Percentiles rank a stretch among this genome's conserved stretches.
These are phyloP conservation scores for Penaeus monodon DNA, from an alignment of 2,888 invertebrate genomes.

Conservation along the genomic window DNA sequence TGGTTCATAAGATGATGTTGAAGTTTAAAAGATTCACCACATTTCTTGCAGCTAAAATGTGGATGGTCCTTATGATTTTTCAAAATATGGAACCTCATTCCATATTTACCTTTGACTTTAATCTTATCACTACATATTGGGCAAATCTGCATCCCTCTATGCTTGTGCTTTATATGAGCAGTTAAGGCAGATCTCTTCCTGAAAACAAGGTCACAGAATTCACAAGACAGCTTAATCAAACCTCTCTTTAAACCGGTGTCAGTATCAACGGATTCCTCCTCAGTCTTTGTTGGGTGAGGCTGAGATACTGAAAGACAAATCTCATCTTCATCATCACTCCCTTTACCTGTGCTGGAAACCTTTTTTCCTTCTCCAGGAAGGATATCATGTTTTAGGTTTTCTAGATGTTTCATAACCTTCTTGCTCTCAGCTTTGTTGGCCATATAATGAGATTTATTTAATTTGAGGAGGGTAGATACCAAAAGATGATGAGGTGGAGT, in stretches of 20 bases:
- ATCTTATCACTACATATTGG: constrained; percentile 61
- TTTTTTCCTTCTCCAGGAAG: constrained; percentile 37
- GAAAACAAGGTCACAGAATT: constrained; percentile 54
- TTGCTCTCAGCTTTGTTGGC: constrained; percentile 47
- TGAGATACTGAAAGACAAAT: constrained; percentile 19
- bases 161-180: constrained; percentile 60
- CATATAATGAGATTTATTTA: constrained; percentile 40
- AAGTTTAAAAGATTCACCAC: constrained; percentile 59
- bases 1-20: constrained; percentile 63
- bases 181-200: constrained; percentile 57
- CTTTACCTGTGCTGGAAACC: constrained; percentile 3
- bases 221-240: constrained; percentile 48
- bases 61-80: constrained; percentile 58
- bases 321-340: background rate
- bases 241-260: constrained; percentile 10
- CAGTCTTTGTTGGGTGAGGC: constrained; percentile 17
- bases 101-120: constrained; percentile 56
- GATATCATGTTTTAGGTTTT: constrained; percentile 4
- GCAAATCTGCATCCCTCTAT: constrained; percentile 50
- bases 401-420: constrained; percentile 20
- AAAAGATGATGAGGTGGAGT: constrained; percentile 58
- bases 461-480: constrained; percentile 42
- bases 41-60: constrained; percentile 53
- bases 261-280: background rate
- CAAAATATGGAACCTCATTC: constrained; percentile 61